Base-by-base conservation (phyloP, 2,888 invertebrate species). In the Lingula anatina region DNA sequence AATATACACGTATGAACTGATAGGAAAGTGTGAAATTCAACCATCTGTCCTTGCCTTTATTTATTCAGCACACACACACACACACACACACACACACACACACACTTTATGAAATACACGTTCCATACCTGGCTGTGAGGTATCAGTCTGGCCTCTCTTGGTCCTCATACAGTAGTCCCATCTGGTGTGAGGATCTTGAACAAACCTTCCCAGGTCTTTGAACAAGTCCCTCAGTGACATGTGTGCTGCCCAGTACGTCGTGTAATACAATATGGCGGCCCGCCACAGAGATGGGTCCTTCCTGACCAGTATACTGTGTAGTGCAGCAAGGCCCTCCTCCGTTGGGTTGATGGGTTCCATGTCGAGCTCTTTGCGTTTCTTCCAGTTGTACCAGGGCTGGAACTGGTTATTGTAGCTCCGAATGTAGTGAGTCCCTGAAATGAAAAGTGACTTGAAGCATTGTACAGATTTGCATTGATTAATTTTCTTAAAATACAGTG, bases 81-180 rank as follows among this genome's bases (percentile, higher is more conserved):
- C n/a, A n/a, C n/a, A n/a, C n/a, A n/a, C n/a, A n/a, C n/a, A n/a
- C n/a, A n/a, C n/a, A n/a, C n/a, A n/a, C n/a, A n/a, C n/a, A n/a
- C n/a, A n/a, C n/a, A n/a, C n/a, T n/a, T n/a, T n/a, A n/a, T n/a
- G n/a, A n/a, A n/a, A n/a, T n/a, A n/a, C n/a, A n/a, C n/a, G n/a
- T 18, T 5, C 12, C 40, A 36, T 54, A 73, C 72, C 72, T 59
- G 70, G 69, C 31, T 53, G 42, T n/a, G 68, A 63, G 5, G 73
- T 73, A 49, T 70, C 68, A 12, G 44, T 55, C 47, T 69, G 68
- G 3, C 73, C 71, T 23, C 73, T 46, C 46, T 73, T 73, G 23
- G 71, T 71, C 25, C 73, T 52, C 37, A 73, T 57, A 54, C 71
- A 71, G 51, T 71, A 71, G 50, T 71, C 71, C 71, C 71, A 73